Evolutionary conservation across 2,113 vertebrate species (phyloP).

Genomic region (Empidonax alnorum): DNA sequence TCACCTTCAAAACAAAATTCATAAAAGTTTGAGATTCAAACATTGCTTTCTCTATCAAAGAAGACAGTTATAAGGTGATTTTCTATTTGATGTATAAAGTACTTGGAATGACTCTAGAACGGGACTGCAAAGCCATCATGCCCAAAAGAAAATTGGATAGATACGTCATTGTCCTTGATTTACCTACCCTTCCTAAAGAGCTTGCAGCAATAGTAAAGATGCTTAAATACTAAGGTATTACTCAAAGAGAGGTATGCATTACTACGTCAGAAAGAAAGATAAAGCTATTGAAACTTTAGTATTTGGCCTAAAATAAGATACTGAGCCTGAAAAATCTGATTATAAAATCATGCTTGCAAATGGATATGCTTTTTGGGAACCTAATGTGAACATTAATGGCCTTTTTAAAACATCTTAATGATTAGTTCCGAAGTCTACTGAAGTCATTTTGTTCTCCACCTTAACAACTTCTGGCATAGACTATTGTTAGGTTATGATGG

Average conservation of each 20-base stretch:
- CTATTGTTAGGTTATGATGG: not conserved
- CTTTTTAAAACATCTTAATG: not conserved
- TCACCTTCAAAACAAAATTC: not conserved
- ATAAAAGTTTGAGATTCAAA: not conserved
- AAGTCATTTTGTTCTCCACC: not conserved
- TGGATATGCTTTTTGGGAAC: not conserved
- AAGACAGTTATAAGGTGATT: not conserved
- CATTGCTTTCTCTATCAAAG: not conserved
- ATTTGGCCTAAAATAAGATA: not conserved
- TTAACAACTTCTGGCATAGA: not conserved
- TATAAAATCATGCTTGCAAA: not conserved
- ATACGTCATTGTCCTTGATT: not conserved
- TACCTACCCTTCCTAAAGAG: not conserved
- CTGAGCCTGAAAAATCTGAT: not conserved
- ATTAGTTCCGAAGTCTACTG: not conserved
- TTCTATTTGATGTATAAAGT: not conserved
- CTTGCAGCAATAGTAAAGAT: not conserved
- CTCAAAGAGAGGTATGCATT: not conserved
- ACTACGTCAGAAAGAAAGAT: not conserved
- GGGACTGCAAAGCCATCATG: not conserved
- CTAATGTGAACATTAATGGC: not conserved
- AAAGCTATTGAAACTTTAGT: not conserved
- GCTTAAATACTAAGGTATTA: not conserved
- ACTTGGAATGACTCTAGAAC: not conserved
- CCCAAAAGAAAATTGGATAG: not conserved